Evolutionary conservation across 2,113 vertebrate genomes (phyloP).

Genomic region (Nyctereutes procyonoides): DNA sequence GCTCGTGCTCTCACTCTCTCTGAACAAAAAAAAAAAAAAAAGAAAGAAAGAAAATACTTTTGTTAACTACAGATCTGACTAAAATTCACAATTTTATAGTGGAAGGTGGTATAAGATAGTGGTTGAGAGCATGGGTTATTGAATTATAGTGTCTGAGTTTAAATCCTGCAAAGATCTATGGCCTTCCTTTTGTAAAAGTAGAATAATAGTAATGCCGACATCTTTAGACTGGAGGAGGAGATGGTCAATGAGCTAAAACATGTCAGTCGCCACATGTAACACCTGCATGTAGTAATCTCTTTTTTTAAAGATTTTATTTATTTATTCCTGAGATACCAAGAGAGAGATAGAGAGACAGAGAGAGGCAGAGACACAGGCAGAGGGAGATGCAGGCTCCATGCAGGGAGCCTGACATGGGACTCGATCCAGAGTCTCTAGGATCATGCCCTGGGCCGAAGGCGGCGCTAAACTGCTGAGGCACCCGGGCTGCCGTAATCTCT

Average conservation of each 20-base stretch:
- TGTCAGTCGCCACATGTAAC: not conserved
- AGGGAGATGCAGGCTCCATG: too few species aligned
- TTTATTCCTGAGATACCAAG: too few species aligned
- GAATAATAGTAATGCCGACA: not conserved
- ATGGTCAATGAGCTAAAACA: not conserved
- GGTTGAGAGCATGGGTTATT: not conserved
- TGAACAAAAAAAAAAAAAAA: too few species aligned
- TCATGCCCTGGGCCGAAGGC: too few species aligned
- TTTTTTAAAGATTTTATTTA: too few species aligned
- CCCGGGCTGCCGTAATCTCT: not conserved
- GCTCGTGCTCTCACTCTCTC: not conserved
- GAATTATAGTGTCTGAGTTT: not conserved
- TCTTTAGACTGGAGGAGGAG: not conserved
- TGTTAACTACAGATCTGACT: not conserved
- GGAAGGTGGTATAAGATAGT: not conserved
- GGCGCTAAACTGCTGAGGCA: too few species aligned
- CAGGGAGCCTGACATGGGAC: too few species aligned
- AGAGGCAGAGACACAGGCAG: too few species aligned
- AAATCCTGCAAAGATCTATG: not conserved
- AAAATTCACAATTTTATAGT: not conserved
- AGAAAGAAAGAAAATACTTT: not conserved
- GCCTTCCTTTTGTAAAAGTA: not conserved
- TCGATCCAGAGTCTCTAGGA: too few species aligned
- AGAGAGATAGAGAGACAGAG: too few species aligned
- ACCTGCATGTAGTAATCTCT: not conserved